A percentile compares a stretch with the other conserved stretches of the same genome.
phyloP scores from a whole-genome alignment of 2,797 vertebrate genomes.

The Limosa lapponica region DNA sequence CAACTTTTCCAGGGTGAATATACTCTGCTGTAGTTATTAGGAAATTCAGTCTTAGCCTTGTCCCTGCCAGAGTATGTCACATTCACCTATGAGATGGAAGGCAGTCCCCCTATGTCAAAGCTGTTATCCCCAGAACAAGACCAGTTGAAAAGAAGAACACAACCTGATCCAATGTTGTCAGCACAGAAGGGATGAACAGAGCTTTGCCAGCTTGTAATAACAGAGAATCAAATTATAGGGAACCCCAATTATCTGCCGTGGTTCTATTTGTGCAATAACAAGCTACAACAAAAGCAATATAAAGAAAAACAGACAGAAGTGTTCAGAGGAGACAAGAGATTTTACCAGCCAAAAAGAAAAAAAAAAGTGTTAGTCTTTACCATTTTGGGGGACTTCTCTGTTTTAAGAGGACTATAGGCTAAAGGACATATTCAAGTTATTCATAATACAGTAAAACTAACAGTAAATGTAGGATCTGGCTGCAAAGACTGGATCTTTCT shows the following conservation, averaged over 20 bases:
- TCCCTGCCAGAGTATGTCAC: not conserved
- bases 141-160: not conserved
- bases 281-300: not conserved
- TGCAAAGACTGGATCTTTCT: not conserved
- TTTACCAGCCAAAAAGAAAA: not conserved
- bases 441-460: not conserved
- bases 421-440: not conserved
- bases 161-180: not conserved
- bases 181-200: not conserved
- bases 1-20: not conserved
- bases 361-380: not conserved
- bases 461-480: not conserved
- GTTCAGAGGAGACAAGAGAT: not conserved
- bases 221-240: not conserved
- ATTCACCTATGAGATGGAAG: not conserved
- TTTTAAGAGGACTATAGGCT: not conserved
- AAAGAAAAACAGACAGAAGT: not conserved
- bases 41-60: not conserved
- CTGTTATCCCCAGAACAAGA: not conserved
- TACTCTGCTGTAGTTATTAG: not conserved
- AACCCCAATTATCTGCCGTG: rapidly evolving
- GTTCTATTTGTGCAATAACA: not conserved
- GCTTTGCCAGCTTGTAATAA: not conserved
- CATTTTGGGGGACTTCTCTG: not conserved
- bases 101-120: not conserved